Evolutionary conservation across 23 tunicate species (phyloP).

Genomic region (Styela plicata): DNA sequence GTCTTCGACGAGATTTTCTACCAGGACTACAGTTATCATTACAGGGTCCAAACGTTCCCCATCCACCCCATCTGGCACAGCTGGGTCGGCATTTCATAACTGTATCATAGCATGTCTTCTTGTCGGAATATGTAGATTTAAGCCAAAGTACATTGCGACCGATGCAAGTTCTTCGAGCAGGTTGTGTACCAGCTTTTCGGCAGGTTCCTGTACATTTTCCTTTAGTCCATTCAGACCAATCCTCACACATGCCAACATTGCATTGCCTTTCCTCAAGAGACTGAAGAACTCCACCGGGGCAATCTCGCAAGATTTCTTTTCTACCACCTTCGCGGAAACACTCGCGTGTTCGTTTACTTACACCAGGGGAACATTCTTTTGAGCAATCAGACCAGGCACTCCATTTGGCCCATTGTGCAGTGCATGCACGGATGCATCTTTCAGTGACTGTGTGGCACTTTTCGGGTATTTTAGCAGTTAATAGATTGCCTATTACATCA

Average conservation of each 20-base stretch:
- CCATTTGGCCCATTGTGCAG: background rate
- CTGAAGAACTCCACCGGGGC: background rate
- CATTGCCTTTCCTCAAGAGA: background rate
- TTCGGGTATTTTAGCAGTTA: background rate
- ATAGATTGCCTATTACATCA: background rate
- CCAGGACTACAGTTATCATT: background rate
- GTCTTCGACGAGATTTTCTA: background rate
- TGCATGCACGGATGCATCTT: background rate
- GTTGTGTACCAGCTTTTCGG: background rate
- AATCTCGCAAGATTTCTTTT: background rate
- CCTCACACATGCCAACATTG: background rate
- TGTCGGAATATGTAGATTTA: background rate
- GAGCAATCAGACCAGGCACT: conserved; percentile 1
- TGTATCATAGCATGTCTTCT: background rate
- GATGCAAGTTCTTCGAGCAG: background rate
- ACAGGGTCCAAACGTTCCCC: background rate
- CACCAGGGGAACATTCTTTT: background rate
- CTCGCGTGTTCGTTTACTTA: background rate
- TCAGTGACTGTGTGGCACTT: background rate
- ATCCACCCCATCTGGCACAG: background rate
- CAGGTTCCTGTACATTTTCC: background rate
- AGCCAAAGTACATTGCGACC: background rate
- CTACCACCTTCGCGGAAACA: conserved; percentile 2
- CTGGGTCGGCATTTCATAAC: background rate
- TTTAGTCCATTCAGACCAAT: background rate